Conservation (phyloP, 2,797 vertebrate species). For the Kryptolebias ocellatus region DNA sequence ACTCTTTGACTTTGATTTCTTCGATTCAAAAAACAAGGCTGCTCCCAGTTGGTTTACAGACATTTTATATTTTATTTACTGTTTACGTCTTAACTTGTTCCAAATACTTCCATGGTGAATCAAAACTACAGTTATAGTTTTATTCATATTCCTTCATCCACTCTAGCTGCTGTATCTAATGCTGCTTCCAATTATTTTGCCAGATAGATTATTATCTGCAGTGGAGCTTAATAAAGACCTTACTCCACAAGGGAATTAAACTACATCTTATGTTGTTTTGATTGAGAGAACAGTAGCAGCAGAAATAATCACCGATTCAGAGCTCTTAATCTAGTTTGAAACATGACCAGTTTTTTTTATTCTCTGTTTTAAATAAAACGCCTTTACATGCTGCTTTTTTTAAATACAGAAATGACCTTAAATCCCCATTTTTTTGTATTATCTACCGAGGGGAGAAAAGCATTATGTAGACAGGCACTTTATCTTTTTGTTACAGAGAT, state of each 20-base stretch:
- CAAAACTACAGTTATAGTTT: no score
- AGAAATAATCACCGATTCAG: background rate
- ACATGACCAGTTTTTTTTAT: slow-evolving; percentile 20
- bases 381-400: slow-evolving; percentile 15
- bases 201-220: background rate
- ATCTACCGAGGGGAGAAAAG: slow-evolving; percentile 10
- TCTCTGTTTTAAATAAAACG: slow-evolving; percentile 12
- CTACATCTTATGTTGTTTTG: background rate
- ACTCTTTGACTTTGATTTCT: no score
- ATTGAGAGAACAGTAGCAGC: no score
- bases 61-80: no score
- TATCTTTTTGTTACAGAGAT: slow-evolving; percentile 27
- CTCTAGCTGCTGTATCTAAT: background rate
- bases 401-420: slow-evolving; percentile 16
- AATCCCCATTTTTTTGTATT: slow-evolving; percentile 31
- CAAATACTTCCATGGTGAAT: background rate
- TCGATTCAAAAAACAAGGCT: no score
- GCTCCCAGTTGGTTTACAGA: no score
- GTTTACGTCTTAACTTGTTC: no score
- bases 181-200: no score
- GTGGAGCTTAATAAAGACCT: background rate
- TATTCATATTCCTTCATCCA: background rate
- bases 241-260: background rate
- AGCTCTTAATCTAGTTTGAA: slow-evolving; percentile 1
- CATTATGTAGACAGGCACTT: slow-evolving; percentile 26